phyloP scores from a whole-genome alignment of 2,113 vertebrate genomes.

The Neofelis nebulosa region DNA sequence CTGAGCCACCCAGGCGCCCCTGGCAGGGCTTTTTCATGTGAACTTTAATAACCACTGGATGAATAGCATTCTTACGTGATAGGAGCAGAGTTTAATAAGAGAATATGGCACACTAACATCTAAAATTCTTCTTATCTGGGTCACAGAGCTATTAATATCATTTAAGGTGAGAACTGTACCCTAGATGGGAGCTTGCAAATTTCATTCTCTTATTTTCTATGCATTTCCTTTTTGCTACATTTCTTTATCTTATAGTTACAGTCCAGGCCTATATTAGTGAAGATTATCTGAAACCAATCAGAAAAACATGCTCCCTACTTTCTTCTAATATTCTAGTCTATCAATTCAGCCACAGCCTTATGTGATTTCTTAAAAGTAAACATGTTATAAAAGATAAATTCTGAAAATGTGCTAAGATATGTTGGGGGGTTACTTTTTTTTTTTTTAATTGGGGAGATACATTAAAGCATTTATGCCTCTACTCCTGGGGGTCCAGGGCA shows the following conservation, averaged over 20 bases:
- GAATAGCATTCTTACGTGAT: background rate
- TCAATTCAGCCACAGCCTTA: background rate
- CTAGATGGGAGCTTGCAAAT: background rate
- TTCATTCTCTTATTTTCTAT: background rate
- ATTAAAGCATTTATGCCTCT: background rate
- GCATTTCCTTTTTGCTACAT: background rate
- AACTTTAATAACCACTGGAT: constrained; percentile 6
- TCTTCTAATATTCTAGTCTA: background rate
- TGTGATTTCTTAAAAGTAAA: constrained; percentile 47
- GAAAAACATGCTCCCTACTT: background rate
- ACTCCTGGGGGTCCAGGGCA: background rate
- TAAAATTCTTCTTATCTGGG: constrained; percentile 31
- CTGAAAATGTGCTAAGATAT: constrained; percentile 9
- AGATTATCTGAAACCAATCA: constrained; percentile 29
- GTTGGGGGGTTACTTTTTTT: background rate
- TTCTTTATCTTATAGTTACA: background rate
- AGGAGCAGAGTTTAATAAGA: constrained; percentile 21
- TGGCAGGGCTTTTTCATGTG: background rate
- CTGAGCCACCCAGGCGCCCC: no score
- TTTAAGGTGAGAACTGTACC: background rate
- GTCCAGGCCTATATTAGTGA: background rate
- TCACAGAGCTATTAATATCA: constrained; percentile 22
- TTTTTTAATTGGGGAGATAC: background rate
- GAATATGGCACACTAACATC: background rate
- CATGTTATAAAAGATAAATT: constrained; percentile 3